phyloP scores from a whole-genome alignment of 1,140 invertebrate genomes.

The Phymastichus coffea region DNA sequence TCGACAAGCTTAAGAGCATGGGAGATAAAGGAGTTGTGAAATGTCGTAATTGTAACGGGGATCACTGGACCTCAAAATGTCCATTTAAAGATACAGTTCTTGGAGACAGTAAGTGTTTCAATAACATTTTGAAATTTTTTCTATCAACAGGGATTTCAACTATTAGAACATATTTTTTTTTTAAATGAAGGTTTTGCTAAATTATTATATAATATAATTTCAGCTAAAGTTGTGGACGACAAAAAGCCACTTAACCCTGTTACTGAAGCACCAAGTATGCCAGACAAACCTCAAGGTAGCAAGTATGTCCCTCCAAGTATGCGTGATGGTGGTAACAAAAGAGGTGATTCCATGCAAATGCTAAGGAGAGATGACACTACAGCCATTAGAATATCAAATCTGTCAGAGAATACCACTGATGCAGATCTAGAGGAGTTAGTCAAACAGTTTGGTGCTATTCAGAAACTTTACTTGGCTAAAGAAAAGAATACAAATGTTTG shows the following conservation, averaged over 20 bases:
- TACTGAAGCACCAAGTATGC: constrained; percentile 40
- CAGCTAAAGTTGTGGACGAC: constrained; percentile 46
- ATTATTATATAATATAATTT: constrained; percentile 16
- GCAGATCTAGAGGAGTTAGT: constrained; percentile 95
- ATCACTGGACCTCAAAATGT: constrained; percentile 97
- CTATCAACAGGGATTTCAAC: not conserved
- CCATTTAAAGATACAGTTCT: constrained; percentile 91
- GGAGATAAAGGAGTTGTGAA: constrained; percentile 81
- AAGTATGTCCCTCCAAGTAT: constrained; percentile 87
- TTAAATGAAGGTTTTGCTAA: constrained; percentile 12
- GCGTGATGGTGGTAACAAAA: constrained; percentile 75
- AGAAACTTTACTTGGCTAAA: constrained; percentile 85
- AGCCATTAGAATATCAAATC: constrained; percentile 95
- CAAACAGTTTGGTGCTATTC: constrained; percentile 84
- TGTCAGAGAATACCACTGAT: constrained; percentile 95
- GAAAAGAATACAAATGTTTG: constrained; percentile 80
- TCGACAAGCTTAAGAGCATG: constrained; percentile 72
- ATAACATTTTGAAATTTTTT: constrained; percentile 13
- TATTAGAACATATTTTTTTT: constrained; percentile 6
- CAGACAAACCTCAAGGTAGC: constrained; percentile 54
- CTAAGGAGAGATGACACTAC: constrained; percentile 75
- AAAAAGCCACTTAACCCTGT: constrained; percentile 43
- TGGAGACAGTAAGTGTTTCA: constrained; percentile 56
- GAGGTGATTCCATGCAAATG: constrained; percentile 72
- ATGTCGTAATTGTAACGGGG: constrained; percentile 92